Evolutionary conservation across 2,113 vertebrate genomes (phyloP).

Genomic region (Callorhinus ursinus): DNA sequence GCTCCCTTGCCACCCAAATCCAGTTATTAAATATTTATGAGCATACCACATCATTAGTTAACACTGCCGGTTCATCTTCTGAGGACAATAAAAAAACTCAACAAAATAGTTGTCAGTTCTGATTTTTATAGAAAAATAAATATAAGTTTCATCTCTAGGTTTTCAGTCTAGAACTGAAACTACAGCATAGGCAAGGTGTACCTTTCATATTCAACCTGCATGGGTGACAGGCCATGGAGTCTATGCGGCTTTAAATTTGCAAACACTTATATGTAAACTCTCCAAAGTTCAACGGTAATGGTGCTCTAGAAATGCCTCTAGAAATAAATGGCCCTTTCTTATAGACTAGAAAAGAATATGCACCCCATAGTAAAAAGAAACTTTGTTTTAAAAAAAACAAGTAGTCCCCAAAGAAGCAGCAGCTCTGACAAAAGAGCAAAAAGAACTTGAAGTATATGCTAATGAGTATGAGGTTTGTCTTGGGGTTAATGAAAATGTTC

Average conservation of each 20-base stretch:
- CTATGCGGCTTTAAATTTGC: background rate
- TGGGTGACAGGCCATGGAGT: slow-evolving; percentile 33
- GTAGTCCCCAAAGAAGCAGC: slow-evolving; percentile 25
- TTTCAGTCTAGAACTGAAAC: slow-evolving; percentile 68
- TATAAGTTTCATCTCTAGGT: slow-evolving; percentile 65
- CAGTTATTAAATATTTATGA: slow-evolving; percentile 24
- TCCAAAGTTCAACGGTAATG: background rate
- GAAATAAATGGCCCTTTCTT: slow-evolving; percentile 14
- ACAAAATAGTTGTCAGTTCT: slow-evolving; percentile 72
- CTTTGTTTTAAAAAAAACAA: slow-evolving; percentile 30
- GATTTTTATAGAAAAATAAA: slow-evolving; percentile 40
- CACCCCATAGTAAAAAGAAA: background rate
- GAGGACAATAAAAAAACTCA: slow-evolving; percentile 63
- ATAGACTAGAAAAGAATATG: slow-evolving; percentile 23
- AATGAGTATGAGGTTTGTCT: background rate
- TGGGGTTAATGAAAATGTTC: background rate
- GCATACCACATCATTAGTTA: background rate
- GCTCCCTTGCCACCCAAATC: background rate
- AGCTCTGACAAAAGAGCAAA: slow-evolving; percentile 62
- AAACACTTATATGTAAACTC: background rate
- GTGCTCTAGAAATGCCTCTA: background rate
- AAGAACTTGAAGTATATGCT: slow-evolving; percentile 70
- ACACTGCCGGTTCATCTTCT: slow-evolving; percentile 66
- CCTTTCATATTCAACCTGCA: slow-evolving; percentile 51
- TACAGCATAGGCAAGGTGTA: slow-evolving; percentile 44